Evolutionary conservation across 2,113 vertebrate genomes (phyloP).

Genomic region (Burhinus bistriatus): DNA sequence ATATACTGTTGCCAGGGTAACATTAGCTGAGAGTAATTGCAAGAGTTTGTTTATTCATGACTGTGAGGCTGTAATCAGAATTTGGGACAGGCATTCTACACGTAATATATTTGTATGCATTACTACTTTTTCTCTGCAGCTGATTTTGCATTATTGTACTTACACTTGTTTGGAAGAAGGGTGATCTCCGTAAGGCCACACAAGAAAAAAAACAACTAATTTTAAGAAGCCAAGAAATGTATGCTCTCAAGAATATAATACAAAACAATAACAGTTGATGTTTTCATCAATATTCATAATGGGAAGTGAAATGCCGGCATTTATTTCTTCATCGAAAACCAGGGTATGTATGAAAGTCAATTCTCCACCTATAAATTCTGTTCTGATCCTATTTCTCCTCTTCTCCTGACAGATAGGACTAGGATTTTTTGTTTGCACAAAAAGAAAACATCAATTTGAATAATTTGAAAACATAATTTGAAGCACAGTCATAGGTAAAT

Average conservation of each 20-base stretch:
- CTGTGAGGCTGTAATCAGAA: neutral
- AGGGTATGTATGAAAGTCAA: neutral
- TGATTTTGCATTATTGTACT: neutral
- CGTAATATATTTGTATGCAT: neutral
- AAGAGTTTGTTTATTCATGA: conserved; percentile 32
- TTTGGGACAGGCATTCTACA: neutral
- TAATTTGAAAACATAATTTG: neutral
- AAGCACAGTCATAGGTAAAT: neutral
- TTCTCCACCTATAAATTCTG: neutral
- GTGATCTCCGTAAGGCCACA: neutral
- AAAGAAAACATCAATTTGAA: neutral
- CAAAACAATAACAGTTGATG: neutral
- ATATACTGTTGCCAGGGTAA: conserved; percentile 46
- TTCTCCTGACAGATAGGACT: neutral
- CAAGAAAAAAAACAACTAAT: neutral
- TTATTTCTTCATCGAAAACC: neutral
- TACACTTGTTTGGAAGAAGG: neutral
- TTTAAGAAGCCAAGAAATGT: neutral
- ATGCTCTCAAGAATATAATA: neutral
- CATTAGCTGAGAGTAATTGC: conserved; percentile 13
- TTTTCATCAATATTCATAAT: neutral
- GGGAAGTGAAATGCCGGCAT: neutral
- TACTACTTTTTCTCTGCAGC: neutral
- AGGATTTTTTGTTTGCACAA: neutral
- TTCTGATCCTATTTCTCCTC: neutral